Percentiles rank a stretch among this genome's conserved stretches.
Conservation (phyloP, 2,888 invertebrate genomes). For the Calameuta filiformis region DNA sequence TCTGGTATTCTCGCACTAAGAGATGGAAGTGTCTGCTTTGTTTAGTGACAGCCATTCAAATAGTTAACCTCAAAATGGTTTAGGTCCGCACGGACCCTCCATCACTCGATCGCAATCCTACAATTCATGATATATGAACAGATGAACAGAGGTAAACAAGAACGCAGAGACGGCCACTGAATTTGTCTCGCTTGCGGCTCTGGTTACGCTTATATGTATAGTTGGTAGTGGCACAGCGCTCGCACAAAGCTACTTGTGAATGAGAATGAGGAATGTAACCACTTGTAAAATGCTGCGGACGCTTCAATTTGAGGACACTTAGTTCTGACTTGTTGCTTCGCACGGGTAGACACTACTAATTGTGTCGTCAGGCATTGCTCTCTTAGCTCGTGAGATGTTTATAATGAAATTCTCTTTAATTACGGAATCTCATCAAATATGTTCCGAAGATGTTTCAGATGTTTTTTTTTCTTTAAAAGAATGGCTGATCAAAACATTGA, state of each 20-base stretch:
- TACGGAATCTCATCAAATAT: neutral
- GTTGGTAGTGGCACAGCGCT: neutral
- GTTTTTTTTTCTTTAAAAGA: no score
- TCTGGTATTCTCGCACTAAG: neutral
- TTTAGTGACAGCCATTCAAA: neutral
- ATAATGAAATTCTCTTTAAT: neutral
- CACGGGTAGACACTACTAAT: constrained; percentile 20
- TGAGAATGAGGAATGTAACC: constrained; percentile 16
- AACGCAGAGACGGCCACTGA: neutral
- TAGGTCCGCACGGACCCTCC: neutral
- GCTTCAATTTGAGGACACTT: constrained; percentile 31
- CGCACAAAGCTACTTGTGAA: constrained; percentile 16
- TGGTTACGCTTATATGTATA: neutral
- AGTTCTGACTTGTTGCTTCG: constrained; percentile 32
- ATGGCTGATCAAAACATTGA: neutral
- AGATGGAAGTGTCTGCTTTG: neutral
- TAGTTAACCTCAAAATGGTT: neutral
- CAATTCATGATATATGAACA: neutral
- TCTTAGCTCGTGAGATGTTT: neutral
- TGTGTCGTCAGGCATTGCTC: constrained; percentile 24
- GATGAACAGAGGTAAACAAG: neutral
- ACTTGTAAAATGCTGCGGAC: constrained; percentile 28
- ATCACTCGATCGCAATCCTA: neutral
- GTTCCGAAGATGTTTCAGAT: neutral
- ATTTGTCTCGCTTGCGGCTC: neutral